These are phyloP conservation scores for Ormyrus nitidulus DNA, from an alignment of 2,888 invertebrate genomes.

Conservation along the genomic window DNA sequence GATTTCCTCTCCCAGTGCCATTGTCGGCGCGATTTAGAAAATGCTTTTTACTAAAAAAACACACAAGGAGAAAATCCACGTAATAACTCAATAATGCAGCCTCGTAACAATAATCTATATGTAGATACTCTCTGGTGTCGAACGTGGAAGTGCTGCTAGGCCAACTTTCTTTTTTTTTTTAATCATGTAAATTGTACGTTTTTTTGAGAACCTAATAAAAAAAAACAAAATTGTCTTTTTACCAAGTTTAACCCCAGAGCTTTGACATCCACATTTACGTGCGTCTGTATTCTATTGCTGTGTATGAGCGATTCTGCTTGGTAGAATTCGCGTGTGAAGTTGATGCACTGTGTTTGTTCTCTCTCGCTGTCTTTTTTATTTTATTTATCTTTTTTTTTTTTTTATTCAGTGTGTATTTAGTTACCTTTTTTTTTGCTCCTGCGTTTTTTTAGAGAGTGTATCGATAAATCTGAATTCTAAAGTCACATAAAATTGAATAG, in stretches of 20 bases:
- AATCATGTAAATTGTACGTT: slow-evolving; percentile 50
- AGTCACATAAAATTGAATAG: slow-evolving; percentile 48
- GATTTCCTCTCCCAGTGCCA: slow-evolving; percentile 31
- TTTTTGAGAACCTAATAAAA: slow-evolving; percentile 42
- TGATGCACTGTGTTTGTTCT: slow-evolving; percentile 37
- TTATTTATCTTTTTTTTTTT: slow-evolving; percentile 14
- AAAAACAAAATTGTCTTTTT: slow-evolving; percentile 31
- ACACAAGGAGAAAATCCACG: background rate
- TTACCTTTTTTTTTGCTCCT: slow-evolving; percentile 3
- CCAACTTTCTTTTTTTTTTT: background rate
- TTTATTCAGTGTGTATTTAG: slow-evolving; percentile 22
- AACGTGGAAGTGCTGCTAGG: slow-evolving; percentile 47
- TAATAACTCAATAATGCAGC: background rate
- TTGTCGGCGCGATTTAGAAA: slow-evolving; percentile 25
- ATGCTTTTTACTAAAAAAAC: slow-evolving; percentile 20
- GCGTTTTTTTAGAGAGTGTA: slow-evolving; percentile 6
- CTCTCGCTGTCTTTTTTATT: slow-evolving; percentile 2
- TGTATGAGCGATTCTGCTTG: slow-evolving; percentile 52
- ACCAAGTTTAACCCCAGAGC: slow-evolving; percentile 54
- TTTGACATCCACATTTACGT: slow-evolving; percentile 43
- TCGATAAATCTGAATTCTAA: background rate
- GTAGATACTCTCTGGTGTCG: slow-evolving; percentile 28
- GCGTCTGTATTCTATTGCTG: slow-evolving; percentile 31
- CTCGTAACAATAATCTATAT: slow-evolving; percentile 24
- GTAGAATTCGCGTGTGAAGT: slow-evolving; percentile 34